Conservation (phyloP, 1,140 invertebrate species). For the Akabosia matsudoensis region DNA sequence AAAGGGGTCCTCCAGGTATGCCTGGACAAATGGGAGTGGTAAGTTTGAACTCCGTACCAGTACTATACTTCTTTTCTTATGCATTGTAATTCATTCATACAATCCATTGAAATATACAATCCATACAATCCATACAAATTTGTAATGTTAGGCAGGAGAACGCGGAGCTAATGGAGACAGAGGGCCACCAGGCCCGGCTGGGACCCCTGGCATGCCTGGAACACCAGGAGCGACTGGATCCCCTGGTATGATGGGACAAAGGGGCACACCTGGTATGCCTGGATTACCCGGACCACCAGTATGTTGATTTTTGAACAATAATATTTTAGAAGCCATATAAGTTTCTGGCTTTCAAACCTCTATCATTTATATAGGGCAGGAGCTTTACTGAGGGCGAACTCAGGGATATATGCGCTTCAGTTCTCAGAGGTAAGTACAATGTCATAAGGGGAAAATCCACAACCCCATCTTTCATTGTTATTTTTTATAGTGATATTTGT, state of each 20-base stretch:
- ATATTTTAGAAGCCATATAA: slow-evolving; percentile 7
- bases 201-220: slow-evolving; percentile 47
- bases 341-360: too few species aligned
- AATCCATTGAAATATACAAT: too few species aligned
- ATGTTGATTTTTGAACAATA: slow-evolving; percentile 36
- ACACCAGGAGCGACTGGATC: slow-evolving; percentile 47
- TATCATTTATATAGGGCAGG: slow-evolving; percentile 52
- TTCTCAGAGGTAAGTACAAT: slow-evolving; percentile 56
- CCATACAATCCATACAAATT: background rate
- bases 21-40: slow-evolving; percentile 46
- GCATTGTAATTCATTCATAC: background rate
- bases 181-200: slow-evolving; percentile 51
- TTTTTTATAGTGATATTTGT: too few species aligned
- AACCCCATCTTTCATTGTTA: too few species aligned
- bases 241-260: slow-evolving; percentile 48
- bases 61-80: background rate
- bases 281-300: slow-evolving; percentile 58
- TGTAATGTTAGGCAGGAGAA: slow-evolving; percentile 54
- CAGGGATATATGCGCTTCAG: slow-evolving; percentile 57
- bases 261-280: slow-evolving; percentile 51
- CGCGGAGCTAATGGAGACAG: slow-evolving; percentile 56
- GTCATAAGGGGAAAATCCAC: too few species aligned
- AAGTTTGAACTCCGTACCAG: background rate
- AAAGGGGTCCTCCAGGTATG: slow-evolving; percentile 52
- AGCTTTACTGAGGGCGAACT: slow-evolving; percentile 56